phyloP scores from a whole-genome alignment of 2,888 invertebrate genomes.

The Mesopsocus fuscifrons region DNA sequence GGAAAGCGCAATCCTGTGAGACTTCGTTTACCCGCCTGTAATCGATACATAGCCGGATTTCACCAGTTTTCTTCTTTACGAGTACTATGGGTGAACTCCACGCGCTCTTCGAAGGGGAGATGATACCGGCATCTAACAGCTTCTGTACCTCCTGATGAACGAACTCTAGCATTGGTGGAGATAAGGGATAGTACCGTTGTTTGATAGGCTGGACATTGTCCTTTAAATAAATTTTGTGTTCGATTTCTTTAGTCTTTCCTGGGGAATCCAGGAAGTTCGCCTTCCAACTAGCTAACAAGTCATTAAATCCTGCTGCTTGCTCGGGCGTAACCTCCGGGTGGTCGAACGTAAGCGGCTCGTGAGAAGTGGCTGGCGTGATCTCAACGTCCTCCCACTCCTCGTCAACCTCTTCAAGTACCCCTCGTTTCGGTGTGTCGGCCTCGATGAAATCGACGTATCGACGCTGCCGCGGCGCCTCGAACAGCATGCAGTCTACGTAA shows the following conservation, averaged over 20 bases:
- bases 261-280: background rate
- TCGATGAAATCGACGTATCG: no score
- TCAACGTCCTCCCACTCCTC: no score
- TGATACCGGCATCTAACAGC: conserved; percentile 17
- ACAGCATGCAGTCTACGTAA: no score
- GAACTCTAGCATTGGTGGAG: conserved; percentile 11
- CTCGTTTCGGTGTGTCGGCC: no score
- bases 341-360: no score
- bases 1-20: conserved; percentile 15
- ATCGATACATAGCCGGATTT: conserved; percentile 15
- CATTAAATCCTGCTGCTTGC: background rate
- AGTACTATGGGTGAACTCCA: conserved; percentile 22
- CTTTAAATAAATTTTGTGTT: background rate
- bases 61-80: conserved; percentile 20
- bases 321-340: background rate
- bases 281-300: background rate
- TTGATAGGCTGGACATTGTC: conserved; percentile 8
- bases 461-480: no score
- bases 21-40: conserved; percentile 14
- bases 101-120: conserved; percentile 18
- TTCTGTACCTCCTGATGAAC: conserved; percentile 15
- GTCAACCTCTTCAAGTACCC: no score
- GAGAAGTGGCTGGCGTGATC: no score
- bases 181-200: conserved; percentile 14
- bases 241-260: background rate